Evolutionary conservation across 2,797 vertebrate genomes (phyloP).

Genomic region (Alcedo quadribrachys): DNA sequence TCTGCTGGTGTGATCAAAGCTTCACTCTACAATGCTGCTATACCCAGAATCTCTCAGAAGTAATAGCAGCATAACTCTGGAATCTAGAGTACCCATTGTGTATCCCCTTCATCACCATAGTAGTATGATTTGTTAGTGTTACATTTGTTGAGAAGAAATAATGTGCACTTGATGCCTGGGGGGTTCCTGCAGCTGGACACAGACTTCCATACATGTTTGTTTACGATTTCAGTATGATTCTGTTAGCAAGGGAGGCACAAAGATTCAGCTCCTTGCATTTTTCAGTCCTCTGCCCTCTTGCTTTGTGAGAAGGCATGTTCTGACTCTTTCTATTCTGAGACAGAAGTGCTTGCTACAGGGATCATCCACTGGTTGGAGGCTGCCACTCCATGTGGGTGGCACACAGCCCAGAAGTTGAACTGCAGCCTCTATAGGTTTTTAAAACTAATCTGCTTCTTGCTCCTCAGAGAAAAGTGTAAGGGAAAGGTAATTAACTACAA

Average conservation of each 20-base stretch:
- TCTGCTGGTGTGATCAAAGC: rapidly evolving
- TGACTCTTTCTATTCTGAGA: not conserved
- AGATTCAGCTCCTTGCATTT: not conserved
- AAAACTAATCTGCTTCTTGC: not conserved
- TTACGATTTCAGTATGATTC: not conserved
- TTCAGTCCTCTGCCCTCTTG: not conserved
- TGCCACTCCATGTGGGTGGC: not conserved
- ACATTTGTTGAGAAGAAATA: not conserved
- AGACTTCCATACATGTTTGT: rapidly evolving
- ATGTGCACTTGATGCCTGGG: not conserved
- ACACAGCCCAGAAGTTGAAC: not conserved
- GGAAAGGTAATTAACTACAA: not conserved
- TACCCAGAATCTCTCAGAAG: not conserved
- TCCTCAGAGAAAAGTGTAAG: not conserved
- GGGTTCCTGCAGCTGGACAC: not conserved
- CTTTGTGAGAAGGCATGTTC: not conserved
- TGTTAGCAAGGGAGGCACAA: not conserved
- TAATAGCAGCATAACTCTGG: not conserved
- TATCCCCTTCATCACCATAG: not conserved
- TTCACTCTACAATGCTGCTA: rapidly evolving
- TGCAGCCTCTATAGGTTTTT: not conserved
- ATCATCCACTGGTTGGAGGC: not conserved
- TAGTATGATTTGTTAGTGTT: not conserved
- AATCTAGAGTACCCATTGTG: rapidly evolving
- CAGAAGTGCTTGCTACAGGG: not conserved